Conservation (phyloP, 1,140 invertebrate genomes). For the Andrena cerasifolii region DNA sequence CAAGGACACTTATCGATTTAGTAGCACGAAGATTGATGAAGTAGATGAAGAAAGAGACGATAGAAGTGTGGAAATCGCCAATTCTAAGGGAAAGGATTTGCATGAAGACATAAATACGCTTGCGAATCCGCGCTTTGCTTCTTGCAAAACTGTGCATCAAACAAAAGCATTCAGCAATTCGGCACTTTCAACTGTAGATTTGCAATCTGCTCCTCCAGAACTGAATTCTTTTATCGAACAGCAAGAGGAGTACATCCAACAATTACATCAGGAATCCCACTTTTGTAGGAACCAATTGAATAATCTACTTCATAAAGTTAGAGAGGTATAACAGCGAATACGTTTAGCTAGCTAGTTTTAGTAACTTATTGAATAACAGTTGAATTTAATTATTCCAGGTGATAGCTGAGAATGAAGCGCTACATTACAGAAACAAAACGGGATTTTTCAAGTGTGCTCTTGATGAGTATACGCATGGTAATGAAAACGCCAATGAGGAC, state of each 20-base stretch:
- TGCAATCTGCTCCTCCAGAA: conserved; percentile 79
- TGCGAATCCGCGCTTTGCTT: conserved; percentile 22
- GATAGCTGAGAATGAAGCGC: conserved; percentile 90
- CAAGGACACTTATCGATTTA: conserved; percentile 63
- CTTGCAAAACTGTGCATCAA: conserved; percentile 27
- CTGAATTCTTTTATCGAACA: conserved; percentile 89
- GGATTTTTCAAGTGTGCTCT: conserved; percentile 84
- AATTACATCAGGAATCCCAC: conserved; percentile 90
- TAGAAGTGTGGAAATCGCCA: conserved; percentile 71
- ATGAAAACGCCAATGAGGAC: neutral
- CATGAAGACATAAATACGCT: conserved; percentile 45
- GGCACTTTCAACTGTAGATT: conserved; percentile 45
- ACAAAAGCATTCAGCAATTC: conserved; percentile 45
- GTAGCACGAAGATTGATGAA: conserved; percentile 68
- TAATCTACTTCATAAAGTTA: conserved; percentile 89
- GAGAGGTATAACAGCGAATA: conserved; percentile 83
- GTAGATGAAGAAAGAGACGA: conserved; percentile 73
- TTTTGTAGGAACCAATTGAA: conserved; percentile 90
- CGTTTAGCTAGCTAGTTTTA: neutral
- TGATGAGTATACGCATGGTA: conserved; percentile 79
- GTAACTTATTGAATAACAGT: neutral
- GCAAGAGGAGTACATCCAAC: conserved; percentile 92
- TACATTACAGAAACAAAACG: conserved; percentile 88
- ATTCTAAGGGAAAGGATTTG: conserved; percentile 58
- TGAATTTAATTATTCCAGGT: conserved; percentile 64